Conservation (phyloP, 2,888 invertebrate genomes). For the Lithophane ornitopus region DNA sequence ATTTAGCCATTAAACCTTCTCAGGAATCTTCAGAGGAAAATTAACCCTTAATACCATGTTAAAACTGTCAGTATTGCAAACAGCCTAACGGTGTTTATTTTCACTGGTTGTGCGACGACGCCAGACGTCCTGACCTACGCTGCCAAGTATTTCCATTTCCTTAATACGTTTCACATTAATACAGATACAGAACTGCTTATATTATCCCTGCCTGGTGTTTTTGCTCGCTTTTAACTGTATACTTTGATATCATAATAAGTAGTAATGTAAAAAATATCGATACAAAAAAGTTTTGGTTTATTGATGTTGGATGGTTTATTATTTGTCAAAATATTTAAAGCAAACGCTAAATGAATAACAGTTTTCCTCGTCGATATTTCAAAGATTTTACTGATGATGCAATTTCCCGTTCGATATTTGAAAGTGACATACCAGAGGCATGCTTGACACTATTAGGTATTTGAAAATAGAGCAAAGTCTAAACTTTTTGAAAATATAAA, state of each 20-base stretch:
- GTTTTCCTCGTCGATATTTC: background rate
- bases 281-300: conserved; percentile 4
- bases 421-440: background rate
- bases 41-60: background rate
- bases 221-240: conserved; percentile 21
- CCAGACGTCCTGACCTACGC: conserved; percentile 69
- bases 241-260: conserved; percentile 1
- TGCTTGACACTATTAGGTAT: background rate
- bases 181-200: conserved; percentile 27
- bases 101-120: conserved; percentile 59
- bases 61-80: conserved; percentile 41
- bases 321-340: background rate
- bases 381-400: background rate
- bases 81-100: conserved; percentile 63
- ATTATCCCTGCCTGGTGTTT: conserved; percentile 33
- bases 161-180: conserved; percentile 57
- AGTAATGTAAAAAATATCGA: conserved; percentile 30
- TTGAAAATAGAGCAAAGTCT: conserved; percentile 6
- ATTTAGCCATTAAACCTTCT: background rate
- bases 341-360: background rate
- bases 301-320: conserved; percentile 12
- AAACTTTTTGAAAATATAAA: background rate
- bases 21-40: background rate
- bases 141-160: conserved; percentile 69
- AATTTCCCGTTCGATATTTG: conserved; percentile 17